Percentiles rank a stretch among this genome's conserved stretches.
Evolutionary conservation across 2,888 invertebrate species (phyloP).

Genomic region (Heliconius hortense): DNA sequence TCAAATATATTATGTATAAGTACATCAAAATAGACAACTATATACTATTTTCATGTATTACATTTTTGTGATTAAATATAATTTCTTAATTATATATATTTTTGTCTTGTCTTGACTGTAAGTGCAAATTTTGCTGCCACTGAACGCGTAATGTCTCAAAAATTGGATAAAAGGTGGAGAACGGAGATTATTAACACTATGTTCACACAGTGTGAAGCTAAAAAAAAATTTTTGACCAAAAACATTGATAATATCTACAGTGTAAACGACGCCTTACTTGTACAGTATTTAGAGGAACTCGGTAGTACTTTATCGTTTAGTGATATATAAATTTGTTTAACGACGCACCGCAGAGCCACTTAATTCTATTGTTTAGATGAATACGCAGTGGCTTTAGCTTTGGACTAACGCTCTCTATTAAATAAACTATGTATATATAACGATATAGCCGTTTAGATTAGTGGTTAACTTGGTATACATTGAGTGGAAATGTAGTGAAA

Average conservation of each 20-base stretch:
- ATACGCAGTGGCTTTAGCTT: slow-evolving; percentile 12
- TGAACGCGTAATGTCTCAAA: too few relatives aligned
- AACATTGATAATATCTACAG: neutral
- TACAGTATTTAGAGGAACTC: slow-evolving; percentile 35
- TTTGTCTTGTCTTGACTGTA: too few relatives aligned
- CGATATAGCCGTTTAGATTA: neutral
- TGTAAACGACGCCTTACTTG: slow-evolving; percentile 8
- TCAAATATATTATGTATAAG: neutral
- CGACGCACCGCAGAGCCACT: slow-evolving; percentile 30
- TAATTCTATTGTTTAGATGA: slow-evolving; percentile 32
- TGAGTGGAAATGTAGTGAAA: neutral
- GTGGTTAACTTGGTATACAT: neutral
- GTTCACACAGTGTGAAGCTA: neutral
- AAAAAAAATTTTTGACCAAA: neutral
- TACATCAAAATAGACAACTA: neutral
- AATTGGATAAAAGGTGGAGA: neutral
- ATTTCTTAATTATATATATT: too few relatives aligned
- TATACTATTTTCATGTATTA: neutral
- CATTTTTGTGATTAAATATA: too few relatives aligned
- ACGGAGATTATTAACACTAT: neutral
- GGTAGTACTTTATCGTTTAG: slow-evolving; percentile 43
- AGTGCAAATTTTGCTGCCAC: neutral
- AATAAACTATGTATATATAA: slow-evolving; percentile 22
- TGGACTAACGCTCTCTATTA: slow-evolving; percentile 18
- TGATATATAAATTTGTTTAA: slow-evolving; percentile 46